phyloP scores from a whole-genome alignment of 2,888 invertebrate genomes.

The Stenodera caucasica region DNA sequence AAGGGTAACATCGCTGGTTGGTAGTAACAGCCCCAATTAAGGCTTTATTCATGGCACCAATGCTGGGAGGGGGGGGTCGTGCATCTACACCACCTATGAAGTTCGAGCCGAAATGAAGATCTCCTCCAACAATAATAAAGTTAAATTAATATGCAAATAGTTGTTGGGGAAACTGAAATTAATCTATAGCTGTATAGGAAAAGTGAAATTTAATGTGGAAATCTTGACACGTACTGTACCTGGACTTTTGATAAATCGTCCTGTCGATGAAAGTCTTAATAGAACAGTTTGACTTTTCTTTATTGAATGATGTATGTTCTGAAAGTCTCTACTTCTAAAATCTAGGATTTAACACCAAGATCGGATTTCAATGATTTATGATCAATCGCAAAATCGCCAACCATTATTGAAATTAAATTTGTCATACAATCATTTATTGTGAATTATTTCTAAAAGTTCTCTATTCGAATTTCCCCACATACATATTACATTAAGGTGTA shows the following conservation, averaged over 20 bases:
- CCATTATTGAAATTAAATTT: not conserved
- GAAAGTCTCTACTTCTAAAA: too few species aligned
- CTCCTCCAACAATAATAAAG: not conserved
- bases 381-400: not conserved
- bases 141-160: slow-evolving; percentile 7
- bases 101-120: not conserved
- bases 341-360: slow-evolving; percentile 3
- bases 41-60: slow-evolving; percentile 4
- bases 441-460: not conserved
- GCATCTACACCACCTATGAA: not conserved
- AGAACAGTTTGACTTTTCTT: slow-evolving; percentile 13
- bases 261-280: slow-evolving; percentile 10
- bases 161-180: too few species aligned
- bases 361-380: not conserved
- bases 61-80: too few species aligned
- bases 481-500: not conserved
- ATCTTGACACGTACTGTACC: not conserved
- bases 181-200: too few species aligned
- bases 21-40: slow-evolving; percentile 1
- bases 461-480: not conserved
- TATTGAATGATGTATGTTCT: slow-evolving; percentile 13
- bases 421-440: not conserved
- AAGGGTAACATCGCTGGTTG: not conserved
- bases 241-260: slow-evolving; percentile 9
- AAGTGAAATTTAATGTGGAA: not conserved